Conservation (phyloP, 1,140 invertebrate genomes). For the Drosophila paulistorum region DNA sequence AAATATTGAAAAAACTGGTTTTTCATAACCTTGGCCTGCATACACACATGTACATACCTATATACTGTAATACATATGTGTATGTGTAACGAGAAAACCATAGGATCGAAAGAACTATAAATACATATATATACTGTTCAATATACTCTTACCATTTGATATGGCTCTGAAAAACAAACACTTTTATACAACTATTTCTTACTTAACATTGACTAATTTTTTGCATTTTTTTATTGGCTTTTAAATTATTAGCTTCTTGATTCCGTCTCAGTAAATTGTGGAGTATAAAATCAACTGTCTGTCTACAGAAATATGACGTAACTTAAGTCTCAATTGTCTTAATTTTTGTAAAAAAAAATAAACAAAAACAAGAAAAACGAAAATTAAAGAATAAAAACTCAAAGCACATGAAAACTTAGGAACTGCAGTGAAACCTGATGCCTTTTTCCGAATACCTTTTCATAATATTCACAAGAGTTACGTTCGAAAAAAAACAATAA, state of each 20-base stretch:
- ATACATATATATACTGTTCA: too few relatives aligned
- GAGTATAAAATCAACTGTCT: not conserved
- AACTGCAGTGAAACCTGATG: not conserved
- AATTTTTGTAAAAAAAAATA: not conserved
- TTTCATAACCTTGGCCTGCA: conserved; percentile 6
- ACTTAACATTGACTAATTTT: too few relatives aligned
- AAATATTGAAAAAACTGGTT: conserved; percentile 13
- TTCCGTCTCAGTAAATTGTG: not conserved
- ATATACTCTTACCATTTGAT: too few relatives aligned
- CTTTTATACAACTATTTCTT: too few relatives aligned
- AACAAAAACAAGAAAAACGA: too few relatives aligned
- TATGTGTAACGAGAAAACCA: not conserved
- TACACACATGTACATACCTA: not conserved
- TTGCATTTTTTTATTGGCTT: too few relatives aligned
- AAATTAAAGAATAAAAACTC: not conserved
- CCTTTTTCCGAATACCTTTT: not conserved
- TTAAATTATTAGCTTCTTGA: not conserved
- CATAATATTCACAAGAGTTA: not conserved
- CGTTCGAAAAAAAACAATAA: not conserved
- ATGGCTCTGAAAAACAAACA: too few relatives aligned
- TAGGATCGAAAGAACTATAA: not conserved
- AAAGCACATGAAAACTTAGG: not conserved
- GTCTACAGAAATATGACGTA: not conserved
- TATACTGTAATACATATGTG: not conserved
- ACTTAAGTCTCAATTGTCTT: not conserved